Base-by-base conservation (phyloP, 2,888 invertebrate species). In the Plebejus anna region DNA sequence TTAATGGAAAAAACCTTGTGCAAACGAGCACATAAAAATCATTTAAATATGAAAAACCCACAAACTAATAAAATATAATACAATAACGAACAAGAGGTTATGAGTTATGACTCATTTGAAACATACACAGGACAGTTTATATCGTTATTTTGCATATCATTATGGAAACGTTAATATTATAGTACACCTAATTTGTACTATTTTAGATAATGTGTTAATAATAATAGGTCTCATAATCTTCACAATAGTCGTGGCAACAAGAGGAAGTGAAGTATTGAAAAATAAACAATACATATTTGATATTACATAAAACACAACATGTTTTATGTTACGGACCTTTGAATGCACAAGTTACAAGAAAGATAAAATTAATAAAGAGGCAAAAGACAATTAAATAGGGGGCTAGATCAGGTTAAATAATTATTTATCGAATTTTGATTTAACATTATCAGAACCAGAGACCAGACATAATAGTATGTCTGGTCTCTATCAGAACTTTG, bases 31-130 rank as follows among this genome's bases (percentile, higher is more conserved):
- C 32, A 66, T 66, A 66, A 66, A 61, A 66, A 61, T 36, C 4
- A 36, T 66, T 36, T 32, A 66, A 66, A 66, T 66, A 66, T 66
- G 66, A 13, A 66, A 55, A 66, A 66, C 66, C 32, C 66, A 36
- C 36, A 1, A 2, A 66, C 66, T 36, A 32, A 66, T 32, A 66
- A 66, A 66, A 32, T 36, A 13, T 66, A 66, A 16, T 4, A 66
- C 66, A 66, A 66, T 66, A 66, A 66, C 66, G 13, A 66, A 66
- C 32, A 11, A 66, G 32, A 36, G 66, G 66, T 66, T 32, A 66
- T 66, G 66, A 66, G 32, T 66, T 32, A 66, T 66, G 66, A 66
- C 66, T 66, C 66, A 66, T 66, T 36, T 66, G 32, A 66, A 66
- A 66, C 32, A 61, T 61, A 22, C n/a, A 61, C 61, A 36, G 66